Percentiles rank a stretch among this genome's conserved stretches.
These are phyloP conservation scores for Prochilodus magdalenae DNA, from an alignment of 2,113 vertebrate genomes.

Conservation along the genomic window DNA sequence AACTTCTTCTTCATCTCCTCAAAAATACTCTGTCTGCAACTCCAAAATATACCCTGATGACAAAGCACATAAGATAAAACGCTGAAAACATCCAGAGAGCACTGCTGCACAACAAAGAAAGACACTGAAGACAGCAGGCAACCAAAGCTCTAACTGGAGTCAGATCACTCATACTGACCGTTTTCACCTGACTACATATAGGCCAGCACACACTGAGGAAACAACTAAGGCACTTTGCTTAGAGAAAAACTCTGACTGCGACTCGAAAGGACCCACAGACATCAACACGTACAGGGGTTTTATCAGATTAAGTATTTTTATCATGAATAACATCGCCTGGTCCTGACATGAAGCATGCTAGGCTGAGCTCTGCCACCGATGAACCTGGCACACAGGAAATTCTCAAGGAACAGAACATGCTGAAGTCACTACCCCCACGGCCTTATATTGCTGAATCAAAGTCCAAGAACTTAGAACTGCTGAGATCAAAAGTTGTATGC, in stretches of 20 bases:
- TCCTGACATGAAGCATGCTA: conserved; percentile 61
- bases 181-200: neutral
- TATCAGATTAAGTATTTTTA: conserved; percentile 82
- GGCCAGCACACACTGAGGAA: conserved; percentile 15
- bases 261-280: conserved; percentile 61
- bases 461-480: neutral
- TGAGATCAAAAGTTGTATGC: neutral
- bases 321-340: conserved; percentile 70
- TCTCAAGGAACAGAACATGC: neutral
- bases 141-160: conserved; percentile 15
- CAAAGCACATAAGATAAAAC: conserved; percentile 45
- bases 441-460: neutral
- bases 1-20: conserved; percentile 97
- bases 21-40: conserved; percentile 98
- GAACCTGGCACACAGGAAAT: neutral
- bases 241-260: conserved; percentile 58
- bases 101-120: neutral
- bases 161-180: neutral
- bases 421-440: neutral
- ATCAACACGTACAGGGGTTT: conserved; percentile 68
- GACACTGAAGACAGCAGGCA: neutral
- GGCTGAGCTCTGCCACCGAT: neutral
- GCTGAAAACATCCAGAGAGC: conserved; percentile 7
- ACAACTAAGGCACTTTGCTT: conserved; percentile 46
- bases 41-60: conserved; percentile 92